Evolutionary conservation across 2,797 vertebrate species (phyloP).

Genomic region (Babyrousa celebensis): DNA sequence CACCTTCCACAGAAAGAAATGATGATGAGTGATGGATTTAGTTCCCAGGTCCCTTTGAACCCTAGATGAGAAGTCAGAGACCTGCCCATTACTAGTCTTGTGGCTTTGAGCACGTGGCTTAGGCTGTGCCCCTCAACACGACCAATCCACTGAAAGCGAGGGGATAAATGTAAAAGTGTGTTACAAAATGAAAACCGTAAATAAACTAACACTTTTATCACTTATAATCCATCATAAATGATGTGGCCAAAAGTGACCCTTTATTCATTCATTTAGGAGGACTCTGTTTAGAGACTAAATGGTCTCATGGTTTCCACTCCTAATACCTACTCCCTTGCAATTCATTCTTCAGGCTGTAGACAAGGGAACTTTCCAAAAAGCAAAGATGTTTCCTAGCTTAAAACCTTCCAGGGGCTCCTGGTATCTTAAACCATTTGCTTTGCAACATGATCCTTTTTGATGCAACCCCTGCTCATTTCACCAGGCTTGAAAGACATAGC

Average conservation of each 20-base stretch:
- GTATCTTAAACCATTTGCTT: background rate
- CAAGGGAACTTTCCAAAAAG: background rate
- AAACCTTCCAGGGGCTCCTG: background rate
- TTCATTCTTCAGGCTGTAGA: background rate
- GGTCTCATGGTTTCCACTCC: background rate
- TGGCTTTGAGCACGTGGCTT: background rate
- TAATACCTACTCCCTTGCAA: accelerated
- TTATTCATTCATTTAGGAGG: background rate
- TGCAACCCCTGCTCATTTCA: background rate
- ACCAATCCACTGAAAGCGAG: background rate
- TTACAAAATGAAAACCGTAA: background rate
- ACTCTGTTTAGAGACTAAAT: accelerated
- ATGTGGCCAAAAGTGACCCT: accelerated
- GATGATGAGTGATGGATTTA: accelerated
- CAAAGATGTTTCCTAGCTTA: background rate
- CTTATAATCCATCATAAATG: background rate
- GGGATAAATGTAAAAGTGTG: background rate
- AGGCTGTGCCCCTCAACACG: background rate
- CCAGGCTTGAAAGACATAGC: background rate
- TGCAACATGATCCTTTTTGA: background rate
- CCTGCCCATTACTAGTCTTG: background rate
- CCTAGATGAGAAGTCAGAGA: background rate
- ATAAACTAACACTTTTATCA: background rate
- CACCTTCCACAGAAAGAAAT: accelerated
- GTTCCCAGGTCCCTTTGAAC: background rate